phyloP scores from a whole-genome alignment of 53 echinoderm and acorn worm species.

The Paracentrotus lividus region DNA sequence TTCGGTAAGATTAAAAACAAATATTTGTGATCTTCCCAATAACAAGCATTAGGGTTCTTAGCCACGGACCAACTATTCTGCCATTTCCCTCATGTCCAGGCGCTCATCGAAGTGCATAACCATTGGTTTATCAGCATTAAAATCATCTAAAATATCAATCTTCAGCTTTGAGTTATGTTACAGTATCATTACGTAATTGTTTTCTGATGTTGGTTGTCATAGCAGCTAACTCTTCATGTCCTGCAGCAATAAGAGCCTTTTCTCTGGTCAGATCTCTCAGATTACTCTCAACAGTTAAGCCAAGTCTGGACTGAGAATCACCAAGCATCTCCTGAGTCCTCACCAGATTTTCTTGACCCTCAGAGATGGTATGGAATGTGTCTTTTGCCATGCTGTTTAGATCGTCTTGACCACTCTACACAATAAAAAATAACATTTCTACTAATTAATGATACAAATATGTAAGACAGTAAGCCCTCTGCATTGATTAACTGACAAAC shows the following conservation, averaged over 20 bases:
- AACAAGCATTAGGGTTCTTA: too few species aligned
- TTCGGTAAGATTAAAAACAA: too few species aligned
- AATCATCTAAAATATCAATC: too few species aligned
- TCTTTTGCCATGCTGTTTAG: slow-evolving; percentile 79
- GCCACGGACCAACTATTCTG: too few species aligned
- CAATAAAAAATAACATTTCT: background rate
- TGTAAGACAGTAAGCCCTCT: too few species aligned
- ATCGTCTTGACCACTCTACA: slow-evolving; percentile 82
- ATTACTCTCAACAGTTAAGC: slow-evolving; percentile 80
- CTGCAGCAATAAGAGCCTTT: slow-evolving; percentile 93
- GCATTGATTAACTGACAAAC: too few species aligned
- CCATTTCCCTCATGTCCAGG: too few species aligned
- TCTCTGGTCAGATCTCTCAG: slow-evolving; percentile 84
- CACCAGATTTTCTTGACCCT: slow-evolving; percentile 85
- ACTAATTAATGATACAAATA: too few species aligned
- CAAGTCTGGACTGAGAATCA: slow-evolving; percentile 80
- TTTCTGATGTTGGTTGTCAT: slow-evolving; percentile 84
- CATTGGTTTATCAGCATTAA: too few species aligned
- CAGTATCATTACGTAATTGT: slow-evolving; percentile 78
- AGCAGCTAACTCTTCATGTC: slow-evolving; percentile 87
- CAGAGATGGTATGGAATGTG: slow-evolving; percentile 82
- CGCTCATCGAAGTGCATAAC: too few species aligned
- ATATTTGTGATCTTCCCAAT: too few species aligned
- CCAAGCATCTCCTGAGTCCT: slow-evolving; percentile 83
- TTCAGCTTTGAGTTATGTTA: background rate